Percentiles rank a stretch among this genome's conserved stretches.
Evolutionary conservation across 92 coral and sea anemone genomes (phyloP).

Genomic region (Hydrozoanthus gracilis): DNA sequence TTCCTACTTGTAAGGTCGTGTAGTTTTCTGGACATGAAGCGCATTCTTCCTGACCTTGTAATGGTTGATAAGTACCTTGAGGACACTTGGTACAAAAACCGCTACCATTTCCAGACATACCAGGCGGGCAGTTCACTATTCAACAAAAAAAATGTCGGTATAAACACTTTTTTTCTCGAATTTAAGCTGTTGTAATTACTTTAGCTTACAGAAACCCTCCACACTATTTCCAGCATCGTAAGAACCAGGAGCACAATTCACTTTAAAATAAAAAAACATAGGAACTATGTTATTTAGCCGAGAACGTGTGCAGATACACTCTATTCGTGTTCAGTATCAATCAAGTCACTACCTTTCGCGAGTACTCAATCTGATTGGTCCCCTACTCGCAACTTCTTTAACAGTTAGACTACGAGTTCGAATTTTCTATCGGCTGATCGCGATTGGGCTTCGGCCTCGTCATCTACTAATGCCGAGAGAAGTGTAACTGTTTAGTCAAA

Average conservation of each 20-base stretch:
- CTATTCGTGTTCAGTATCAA: too few species aligned
- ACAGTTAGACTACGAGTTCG: too few species aligned
- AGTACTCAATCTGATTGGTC: too few species aligned
- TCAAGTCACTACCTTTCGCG: too few species aligned
- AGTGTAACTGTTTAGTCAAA: too few species aligned
- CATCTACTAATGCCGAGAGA: too few species aligned
- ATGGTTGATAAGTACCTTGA: constrained; percentile 54
- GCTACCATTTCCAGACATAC: constrained; percentile 36
- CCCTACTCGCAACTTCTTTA: too few species aligned
- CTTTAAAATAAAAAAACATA: not conserved
- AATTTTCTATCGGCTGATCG: too few species aligned
- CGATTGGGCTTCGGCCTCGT: too few species aligned
- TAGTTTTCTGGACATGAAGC: constrained; percentile 14
- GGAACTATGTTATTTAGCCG: too few species aligned
- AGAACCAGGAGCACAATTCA: not conserved
- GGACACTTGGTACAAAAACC: constrained; percentile 47
- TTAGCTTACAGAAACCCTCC: not conserved
- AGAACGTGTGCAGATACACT: not conserved
- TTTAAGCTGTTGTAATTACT: not conserved
- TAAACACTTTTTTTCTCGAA: not conserved
- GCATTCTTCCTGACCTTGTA: constrained; percentile 43
- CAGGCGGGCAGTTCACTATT: constrained; percentile 49
- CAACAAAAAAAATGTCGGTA: not conserved
- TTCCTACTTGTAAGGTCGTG: constrained; percentile 19
- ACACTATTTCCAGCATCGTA: constrained; percentile 4